Conservation (phyloP, 1,140 invertebrate species). For the Macrostomum lignano region DNA sequence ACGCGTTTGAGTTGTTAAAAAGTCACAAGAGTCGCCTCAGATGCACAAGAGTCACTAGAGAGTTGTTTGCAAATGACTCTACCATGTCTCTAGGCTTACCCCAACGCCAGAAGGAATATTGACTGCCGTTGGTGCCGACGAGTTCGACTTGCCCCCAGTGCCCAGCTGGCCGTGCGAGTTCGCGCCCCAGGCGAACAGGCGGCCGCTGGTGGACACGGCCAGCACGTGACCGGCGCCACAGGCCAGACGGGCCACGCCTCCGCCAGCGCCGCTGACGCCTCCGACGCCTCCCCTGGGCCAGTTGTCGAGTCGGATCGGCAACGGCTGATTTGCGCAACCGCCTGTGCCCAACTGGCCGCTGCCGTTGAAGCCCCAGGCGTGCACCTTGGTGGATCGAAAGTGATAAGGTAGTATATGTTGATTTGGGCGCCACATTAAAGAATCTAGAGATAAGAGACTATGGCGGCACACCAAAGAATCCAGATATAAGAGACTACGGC, state of each 20-base stretch:
- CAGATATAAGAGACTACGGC: too few relatives aligned
- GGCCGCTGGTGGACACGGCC: conserved; percentile 37
- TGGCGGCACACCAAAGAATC: too few relatives aligned
- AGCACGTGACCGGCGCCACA: conserved; percentile 40
- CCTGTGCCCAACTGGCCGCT: conserved; percentile 39
- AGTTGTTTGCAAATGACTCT: too few relatives aligned
- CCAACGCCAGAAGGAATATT: too few relatives aligned
- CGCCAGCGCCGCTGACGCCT: background rate
- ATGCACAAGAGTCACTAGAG: too few relatives aligned
- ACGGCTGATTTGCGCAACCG: conserved; percentile 36
- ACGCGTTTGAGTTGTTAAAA: too few relatives aligned
- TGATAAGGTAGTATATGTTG: too few relatives aligned
- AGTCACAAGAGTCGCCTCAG: too few relatives aligned
- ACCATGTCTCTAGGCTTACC: too few relatives aligned
- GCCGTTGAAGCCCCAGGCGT: conserved; percentile 40
- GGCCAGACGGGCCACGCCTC: conserved; percentile 20
- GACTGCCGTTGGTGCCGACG: conserved; percentile 30
- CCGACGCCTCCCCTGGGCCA: background rate
- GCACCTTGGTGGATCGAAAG: conserved; percentile 29
- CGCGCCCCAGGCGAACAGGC: conserved; percentile 37
- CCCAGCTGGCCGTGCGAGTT: conserved; percentile 38
- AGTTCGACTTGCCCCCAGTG: conserved; percentile 34
- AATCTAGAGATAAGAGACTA: too few relatives aligned
- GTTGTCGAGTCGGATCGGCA: conserved; percentile 31
- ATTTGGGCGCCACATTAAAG: too few relatives aligned